Evolutionary conservation across 2,113 vertebrate genomes (phyloP), one percentile per base, ranked within the genome.

Genomic region (Guaruba guarouba): DNA sequence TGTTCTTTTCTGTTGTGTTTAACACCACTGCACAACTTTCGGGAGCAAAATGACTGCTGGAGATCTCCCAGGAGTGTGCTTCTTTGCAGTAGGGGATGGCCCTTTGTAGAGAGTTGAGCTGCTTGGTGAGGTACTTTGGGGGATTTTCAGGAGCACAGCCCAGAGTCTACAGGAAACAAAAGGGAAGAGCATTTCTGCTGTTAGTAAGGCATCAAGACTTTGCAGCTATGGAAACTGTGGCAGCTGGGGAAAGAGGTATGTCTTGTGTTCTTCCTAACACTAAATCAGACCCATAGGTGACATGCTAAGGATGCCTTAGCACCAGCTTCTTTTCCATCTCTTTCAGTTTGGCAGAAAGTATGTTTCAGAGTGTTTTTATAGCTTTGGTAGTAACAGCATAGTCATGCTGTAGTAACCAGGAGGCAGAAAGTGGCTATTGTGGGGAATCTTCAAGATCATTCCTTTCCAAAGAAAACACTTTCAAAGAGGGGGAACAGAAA

Each of bases 51-150:
- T 17, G 16, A 11, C 33, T 63, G n/a, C 24, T 61, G 54, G 27
- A 59, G 18, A 15, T 82, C 46, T 63, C 33, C 11, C 41, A 0
- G 0, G 13, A 1, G 1, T 7, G 10, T 51, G 3, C 8, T 5
- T 64, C 33, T 44, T 64, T 71, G 48, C 67, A 52, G 39, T 1
- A 43, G n/a, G 46, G 44, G 37, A 46, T 51, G 52, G 20, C 16
- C 11, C 2, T 52, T 76, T 68, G 33, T 17, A 11, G 9, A 18
- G 13, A 44, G 28, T 52, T 70, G 52, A 68, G 37, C n/a, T 41
- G 29, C 27, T 31, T 46, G 41, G 51, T 52, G 16, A 64, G 20
- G 35, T 51, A 44, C 49, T 76, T 46, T 1, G 3, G 11, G 44
- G 22, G 20, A n/a, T 54, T 86, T 76, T 52, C 4, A 24, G 73